Evolutionary conservation across 2,888 invertebrate species (phyloP), one percentile per base, ranked within the genome.

Genomic region (Xanthorhoe designata): DNA sequence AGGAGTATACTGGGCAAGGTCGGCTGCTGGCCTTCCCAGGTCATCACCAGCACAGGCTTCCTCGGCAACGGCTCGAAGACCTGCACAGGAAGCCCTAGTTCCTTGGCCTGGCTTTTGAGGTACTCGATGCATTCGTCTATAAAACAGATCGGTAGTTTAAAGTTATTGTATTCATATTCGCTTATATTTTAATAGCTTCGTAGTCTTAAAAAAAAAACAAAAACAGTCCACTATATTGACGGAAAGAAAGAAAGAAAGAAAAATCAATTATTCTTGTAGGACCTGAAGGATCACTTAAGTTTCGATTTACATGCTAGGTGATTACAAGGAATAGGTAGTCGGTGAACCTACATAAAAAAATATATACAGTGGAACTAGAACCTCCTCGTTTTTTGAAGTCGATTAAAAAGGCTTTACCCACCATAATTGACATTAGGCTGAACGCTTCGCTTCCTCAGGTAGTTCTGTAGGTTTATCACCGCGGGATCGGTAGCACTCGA

Each of bases 41-140:
- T 97, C 88, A 99, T 94, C 52, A 98, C 92, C 19, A 97, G 95
- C 18, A 98, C 94, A 0, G 98, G 98, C 81, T 97, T 97, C 64
- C 94, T 94, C 0, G 95, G 94, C 47, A 95, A 89, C 0, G 95
- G 91, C 74, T 94, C 88, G 74, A 94, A 94, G 4, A 96, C 92
- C 77, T 94, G 91, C 32, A 95, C 89, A 0, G 96, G 95, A 9
- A 98, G 90, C 0, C 94, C 95, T 59, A 98, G 83, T 49, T 95
- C 94, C 18, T 94, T 83, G 0, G 98, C 98, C 84, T 97, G 96
- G 0, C 90, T 94, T 73, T 94, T 92, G 0, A 98, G 91, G 86
- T 97, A 98, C 6, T 90, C 86, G 50, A 97, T 91, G 78, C 97
- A 97, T 56, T 94, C 95, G 83, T 95, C 98, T 98, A 85, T 13